These are phyloP conservation scores for Drosophila kikkawai DNA, from an alignment of 1,140 invertebrate genomes.

Conservation along the genomic window DNA sequence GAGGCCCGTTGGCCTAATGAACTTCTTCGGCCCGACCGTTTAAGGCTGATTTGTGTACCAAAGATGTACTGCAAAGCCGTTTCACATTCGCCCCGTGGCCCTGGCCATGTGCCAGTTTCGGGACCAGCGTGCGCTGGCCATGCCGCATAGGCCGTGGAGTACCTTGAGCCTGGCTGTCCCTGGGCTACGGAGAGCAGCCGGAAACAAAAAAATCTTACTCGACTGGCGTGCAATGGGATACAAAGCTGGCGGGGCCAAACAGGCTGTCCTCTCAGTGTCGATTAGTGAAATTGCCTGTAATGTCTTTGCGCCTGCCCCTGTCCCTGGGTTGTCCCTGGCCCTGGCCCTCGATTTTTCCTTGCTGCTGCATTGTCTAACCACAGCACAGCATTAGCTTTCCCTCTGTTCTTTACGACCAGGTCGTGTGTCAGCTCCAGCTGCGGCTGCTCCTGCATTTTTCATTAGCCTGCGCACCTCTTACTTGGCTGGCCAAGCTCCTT, in stretches of 20 bases:
- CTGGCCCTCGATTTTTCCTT: conserved; percentile 37
- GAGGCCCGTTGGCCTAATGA: conserved; percentile 56
- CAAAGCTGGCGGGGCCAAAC: neutral
- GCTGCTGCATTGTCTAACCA: conserved; percentile 67
- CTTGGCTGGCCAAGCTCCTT: conserved; percentile 22
- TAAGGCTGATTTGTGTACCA: conserved; percentile 74
- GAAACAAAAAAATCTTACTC: conserved; percentile 8
- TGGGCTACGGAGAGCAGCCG: conserved; percentile 40
- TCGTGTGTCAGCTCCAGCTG: conserved; percentile 66
- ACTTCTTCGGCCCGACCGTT: conserved; percentile 50
- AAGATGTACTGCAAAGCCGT: conserved; percentile 61
- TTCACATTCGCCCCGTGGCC: conserved; percentile 38
- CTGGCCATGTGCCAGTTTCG: conserved; percentile 67
- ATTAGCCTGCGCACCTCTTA: conserved; percentile 64
- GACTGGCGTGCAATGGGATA: conserved; percentile 6
- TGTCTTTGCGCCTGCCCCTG: conserved; percentile 37
- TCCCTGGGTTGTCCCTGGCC: conserved; percentile 20
- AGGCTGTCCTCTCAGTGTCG: conserved; percentile 59
- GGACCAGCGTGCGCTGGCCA: conserved; percentile 7
- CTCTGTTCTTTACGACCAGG: conserved; percentile 60
- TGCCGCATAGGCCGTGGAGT: conserved; percentile 63
- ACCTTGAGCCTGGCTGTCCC: conserved; percentile 65
- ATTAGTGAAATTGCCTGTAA: conserved; percentile 81
- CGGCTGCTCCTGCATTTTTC: conserved; percentile 64
- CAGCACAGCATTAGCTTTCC: conserved; percentile 57